These are phyloP conservation scores for Condylura cristata DNA, from an alignment of 2,113 vertebrate species.

Conservation along the genomic window DNA sequence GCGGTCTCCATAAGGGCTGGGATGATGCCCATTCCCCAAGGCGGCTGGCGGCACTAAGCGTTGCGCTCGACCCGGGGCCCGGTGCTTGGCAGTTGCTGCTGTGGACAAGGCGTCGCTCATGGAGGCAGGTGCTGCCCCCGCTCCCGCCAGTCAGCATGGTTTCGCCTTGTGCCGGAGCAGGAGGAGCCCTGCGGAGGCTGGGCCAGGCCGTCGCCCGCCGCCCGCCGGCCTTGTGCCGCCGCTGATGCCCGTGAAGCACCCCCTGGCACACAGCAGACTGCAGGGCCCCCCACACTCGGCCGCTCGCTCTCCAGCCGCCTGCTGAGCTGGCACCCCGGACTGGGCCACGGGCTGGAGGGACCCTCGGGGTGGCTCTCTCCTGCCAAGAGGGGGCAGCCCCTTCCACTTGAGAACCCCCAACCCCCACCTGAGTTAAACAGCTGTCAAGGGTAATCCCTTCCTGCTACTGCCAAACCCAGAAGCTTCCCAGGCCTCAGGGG, in stretches of 20 bases:
- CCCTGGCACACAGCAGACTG: fast-evolving
- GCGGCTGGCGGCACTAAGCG: not conserved
- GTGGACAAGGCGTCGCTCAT: fast-evolving
- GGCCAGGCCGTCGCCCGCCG: no score
- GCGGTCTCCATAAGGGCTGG: not conserved
- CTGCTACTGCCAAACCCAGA: not conserved
- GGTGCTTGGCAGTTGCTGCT: no score
- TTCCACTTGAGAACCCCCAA: no score
- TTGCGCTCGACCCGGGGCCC: fast-evolving
- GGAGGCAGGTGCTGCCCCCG: not conserved
- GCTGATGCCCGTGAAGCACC: fast-evolving
- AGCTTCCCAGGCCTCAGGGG: not conserved
- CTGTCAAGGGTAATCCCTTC: not conserved
- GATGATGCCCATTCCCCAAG: not conserved
- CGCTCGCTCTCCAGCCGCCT: not conserved
- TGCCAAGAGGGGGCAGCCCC: not conserved
- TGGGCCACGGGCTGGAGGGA: not conserved
- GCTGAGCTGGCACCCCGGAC: not conserved
- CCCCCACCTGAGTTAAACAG: not conserved
- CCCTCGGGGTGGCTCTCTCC: not conserved
- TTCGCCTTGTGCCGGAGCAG: not conserved
- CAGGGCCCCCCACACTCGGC: not conserved
- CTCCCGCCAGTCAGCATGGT: not conserved
- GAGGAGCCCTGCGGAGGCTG: no score
- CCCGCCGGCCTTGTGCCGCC: not conserved